phyloP scores from a whole-genome alignment of 2,113 vertebrate genomes.

The Strix aluco region DNA sequence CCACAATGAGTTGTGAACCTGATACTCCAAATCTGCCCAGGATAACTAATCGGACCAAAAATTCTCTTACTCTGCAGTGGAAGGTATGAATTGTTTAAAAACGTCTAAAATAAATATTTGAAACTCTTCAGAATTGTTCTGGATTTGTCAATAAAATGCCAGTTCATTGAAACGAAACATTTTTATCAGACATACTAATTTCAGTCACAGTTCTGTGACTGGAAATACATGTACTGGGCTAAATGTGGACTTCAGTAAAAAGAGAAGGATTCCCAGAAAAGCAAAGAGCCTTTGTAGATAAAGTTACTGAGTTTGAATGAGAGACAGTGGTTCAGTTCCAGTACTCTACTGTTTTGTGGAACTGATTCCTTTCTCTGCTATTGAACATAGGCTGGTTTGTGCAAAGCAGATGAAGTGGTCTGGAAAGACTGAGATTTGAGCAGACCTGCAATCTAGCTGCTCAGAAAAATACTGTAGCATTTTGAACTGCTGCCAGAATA shows the following conservation, averaged over 20 bases:
- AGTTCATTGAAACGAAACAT: neutral
- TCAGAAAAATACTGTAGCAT: neutral
- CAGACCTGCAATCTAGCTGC: neutral
- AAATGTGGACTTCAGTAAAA: neutral
- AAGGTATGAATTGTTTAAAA: slow-evolving; percentile 78
- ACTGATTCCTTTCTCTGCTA: neutral
- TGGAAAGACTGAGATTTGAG: neutral
- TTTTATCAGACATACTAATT: neutral
- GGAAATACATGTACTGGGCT: neutral
- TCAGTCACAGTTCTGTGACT: neutral
- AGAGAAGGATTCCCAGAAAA: neutral
- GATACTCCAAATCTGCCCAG: slow-evolving; percentile 88
- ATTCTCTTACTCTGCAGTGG: slow-evolving; percentile 90
- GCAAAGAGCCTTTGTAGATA: neutral
- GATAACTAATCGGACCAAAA: slow-evolving; percentile 93
- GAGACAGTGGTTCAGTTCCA: neutral
- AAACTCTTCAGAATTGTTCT: neutral
- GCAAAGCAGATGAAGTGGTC: neutral
- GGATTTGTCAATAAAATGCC: neutral
- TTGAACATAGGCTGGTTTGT: neutral
- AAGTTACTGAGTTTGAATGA: neutral
- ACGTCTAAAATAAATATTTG: neutral
- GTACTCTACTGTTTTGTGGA: neutral
- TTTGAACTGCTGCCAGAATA: neutral
- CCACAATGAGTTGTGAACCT: slow-evolving; percentile 91